These are phyloP conservation scores for Holacanthella duospinosa DNA, from an alignment of 2,888 invertebrate species.

Conservation along the genomic window DNA sequence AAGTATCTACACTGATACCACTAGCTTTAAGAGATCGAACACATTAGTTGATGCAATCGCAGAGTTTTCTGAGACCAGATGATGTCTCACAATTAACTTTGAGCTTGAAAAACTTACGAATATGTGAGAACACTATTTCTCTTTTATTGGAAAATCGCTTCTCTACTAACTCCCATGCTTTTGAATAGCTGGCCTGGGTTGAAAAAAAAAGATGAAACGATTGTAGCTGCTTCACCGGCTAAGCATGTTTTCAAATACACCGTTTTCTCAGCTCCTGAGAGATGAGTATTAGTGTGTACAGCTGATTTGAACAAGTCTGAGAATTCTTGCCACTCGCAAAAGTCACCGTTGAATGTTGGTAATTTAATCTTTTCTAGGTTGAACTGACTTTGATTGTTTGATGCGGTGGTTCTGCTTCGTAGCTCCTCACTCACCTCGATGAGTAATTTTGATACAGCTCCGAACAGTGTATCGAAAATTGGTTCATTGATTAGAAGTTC, in stretches of 20 bases:
- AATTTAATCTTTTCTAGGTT: constrained; percentile 18
- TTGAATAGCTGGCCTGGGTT: constrained; percentile 11
- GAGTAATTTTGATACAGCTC: too few species aligned
- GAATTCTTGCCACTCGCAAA: constrained; percentile 18
- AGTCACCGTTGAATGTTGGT: constrained; percentile 17
- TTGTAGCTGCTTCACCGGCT: constrained; percentile 14
- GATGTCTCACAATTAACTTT: background rate
- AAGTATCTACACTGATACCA: background rate
- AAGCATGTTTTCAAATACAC: constrained; percentile 15
- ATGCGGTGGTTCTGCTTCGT: too few species aligned
- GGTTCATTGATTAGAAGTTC: too few species aligned
- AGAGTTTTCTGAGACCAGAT: background rate
- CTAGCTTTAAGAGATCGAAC: background rate
- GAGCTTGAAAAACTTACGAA: constrained; percentile 1
- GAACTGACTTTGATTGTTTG: too few species aligned
- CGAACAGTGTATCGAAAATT: too few species aligned
- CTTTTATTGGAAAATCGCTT: constrained; percentile 15
- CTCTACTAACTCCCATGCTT: constrained; percentile 14
- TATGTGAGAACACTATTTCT: constrained; percentile 12
- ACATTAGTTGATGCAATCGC: background rate
- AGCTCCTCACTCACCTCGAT: too few species aligned
- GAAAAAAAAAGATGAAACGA: constrained; percentile 14
- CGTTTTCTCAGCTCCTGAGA: constrained; percentile 16
- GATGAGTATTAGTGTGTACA: background rate
- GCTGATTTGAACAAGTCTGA: constrained; percentile 14